phyloP scores from a whole-genome alignment of 2,797 vertebrate species.

The Thalassophryne amazonica region DNA sequence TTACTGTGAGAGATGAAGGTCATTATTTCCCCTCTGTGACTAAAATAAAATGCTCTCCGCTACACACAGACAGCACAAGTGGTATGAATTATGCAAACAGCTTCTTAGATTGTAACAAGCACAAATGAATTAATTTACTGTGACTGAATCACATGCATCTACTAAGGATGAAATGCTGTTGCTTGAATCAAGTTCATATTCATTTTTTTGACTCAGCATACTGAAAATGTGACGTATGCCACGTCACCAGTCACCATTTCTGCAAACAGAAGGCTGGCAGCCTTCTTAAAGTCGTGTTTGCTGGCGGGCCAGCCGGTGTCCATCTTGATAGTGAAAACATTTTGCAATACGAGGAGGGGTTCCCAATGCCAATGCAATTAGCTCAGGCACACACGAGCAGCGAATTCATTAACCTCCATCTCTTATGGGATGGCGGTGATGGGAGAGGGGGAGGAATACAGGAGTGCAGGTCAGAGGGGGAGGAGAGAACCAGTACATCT shows the following conservation, averaged over 20 bases:
- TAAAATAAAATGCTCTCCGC: not conserved
- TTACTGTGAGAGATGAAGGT: conserved; percentile 10
- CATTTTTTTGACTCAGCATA: too few relatives aligned
- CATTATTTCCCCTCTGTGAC: conserved; percentile 1
- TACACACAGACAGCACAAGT: not conserved
- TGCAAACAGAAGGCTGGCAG: conserved; percentile 22
- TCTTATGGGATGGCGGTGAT: conserved; percentile 46
- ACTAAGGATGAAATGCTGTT: too few relatives aligned
- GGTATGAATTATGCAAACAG: not conserved
- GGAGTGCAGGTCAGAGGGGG: not conserved
- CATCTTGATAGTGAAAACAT: conserved; percentile 58
- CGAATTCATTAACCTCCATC: conserved; percentile 76
- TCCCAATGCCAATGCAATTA: conserved; percentile 72
- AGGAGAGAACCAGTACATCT: conserved; percentile 18
- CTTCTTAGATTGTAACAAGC: not conserved
- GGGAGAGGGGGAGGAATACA: conserved; percentile 6
- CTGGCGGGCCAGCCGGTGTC: conserved; percentile 32
- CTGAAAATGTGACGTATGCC: not conserved
- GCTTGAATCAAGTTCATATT: too few relatives aligned
- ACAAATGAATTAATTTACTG: not conserved
- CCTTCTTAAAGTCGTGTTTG: conserved; percentile 14
- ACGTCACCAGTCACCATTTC: conserved; percentile 12
- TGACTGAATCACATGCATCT: not conserved
- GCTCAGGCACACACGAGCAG: conserved; percentile 59
- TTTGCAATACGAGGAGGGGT: conserved; percentile 58